These are phyloP conservation scores for Chironomus riparius DNA, from an alignment of 2,888 invertebrate species.

Conservation along the genomic window DNA sequence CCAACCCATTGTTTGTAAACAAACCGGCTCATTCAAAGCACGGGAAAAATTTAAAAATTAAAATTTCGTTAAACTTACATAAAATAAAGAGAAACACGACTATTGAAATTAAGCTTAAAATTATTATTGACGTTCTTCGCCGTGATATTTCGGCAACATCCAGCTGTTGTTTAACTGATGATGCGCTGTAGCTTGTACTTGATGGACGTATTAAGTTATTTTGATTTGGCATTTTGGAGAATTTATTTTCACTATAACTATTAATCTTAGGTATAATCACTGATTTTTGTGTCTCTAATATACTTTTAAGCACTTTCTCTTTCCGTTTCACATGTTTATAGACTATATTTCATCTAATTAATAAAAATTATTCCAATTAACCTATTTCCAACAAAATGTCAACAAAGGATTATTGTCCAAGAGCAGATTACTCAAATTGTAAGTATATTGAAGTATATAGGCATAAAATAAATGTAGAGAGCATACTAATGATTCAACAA, in stretches of 20 bases:
- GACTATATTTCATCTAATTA: not conserved
- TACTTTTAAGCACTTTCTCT: not conserved
- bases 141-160: not conserved
- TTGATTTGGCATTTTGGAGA: slow-evolving; percentile 18
- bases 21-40: not conserved
- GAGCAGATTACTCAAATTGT: not conserved
- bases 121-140: slow-evolving; percentile 11
- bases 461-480: not conserved
- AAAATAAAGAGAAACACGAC: slow-evolving; percentile 16
- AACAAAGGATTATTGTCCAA: not conserved
- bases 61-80: slow-evolving; percentile 1
- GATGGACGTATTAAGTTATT: slow-evolving; percentile 23
- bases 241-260: not conserved
- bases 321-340: not conserved
- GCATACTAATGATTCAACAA: too few species aligned
- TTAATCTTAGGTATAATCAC: not conserved
- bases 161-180: not conserved
- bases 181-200: not conserved
- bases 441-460: not conserved
- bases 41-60: too few species aligned
- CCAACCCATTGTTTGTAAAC: not conserved
- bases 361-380: not conserved
- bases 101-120: slow-evolving; percentile 4
- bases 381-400: not conserved
- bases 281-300: not conserved